phyloP scores from a whole-genome alignment of 2,888 invertebrate species.

The Drosophila nigricruria region DNA sequence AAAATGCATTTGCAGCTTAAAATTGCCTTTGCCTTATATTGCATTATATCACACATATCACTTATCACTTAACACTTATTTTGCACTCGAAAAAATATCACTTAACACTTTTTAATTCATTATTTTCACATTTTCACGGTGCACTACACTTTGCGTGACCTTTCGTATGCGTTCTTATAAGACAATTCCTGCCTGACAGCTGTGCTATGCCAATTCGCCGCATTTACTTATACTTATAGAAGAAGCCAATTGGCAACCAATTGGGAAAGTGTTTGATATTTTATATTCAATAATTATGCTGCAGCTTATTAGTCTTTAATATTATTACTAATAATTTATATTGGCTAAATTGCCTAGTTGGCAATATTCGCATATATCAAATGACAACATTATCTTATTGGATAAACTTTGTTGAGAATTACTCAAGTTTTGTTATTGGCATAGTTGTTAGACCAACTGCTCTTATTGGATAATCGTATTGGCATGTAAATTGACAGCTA shows the following conservation, averaged over 20 bases:
- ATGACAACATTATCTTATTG: not conserved
- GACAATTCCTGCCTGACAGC: not conserved
- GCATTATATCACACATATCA: not conserved
- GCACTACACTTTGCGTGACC: not conserved
- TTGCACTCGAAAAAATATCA: constrained; percentile 4
- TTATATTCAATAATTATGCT: no score
- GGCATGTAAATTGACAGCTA: not conserved
- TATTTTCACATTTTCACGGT: not conserved
- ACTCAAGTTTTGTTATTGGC: not conserved
- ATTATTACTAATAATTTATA: not conserved
- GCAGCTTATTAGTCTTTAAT: not conserved
- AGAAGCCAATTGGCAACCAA: not conserved
- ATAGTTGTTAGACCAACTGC: not conserved
- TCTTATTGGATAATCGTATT: constrained; percentile 2
- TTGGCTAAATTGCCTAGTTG: not conserved
- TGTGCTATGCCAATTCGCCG: constrained; percentile 1
- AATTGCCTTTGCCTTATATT: not conserved
- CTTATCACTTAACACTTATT: not conserved
- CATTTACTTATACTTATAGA: not conserved
- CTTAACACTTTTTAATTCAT: not conserved
- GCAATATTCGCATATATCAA: not conserved
- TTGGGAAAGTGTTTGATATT: not conserved
- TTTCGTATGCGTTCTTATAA: not conserved
- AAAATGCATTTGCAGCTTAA: not conserved
- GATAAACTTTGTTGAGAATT: not conserved